Evolutionary conservation across 2,113 vertebrate genomes (phyloP), one percentile per base, ranked within the genome.

Genomic region (Ochotona princeps): DNA sequence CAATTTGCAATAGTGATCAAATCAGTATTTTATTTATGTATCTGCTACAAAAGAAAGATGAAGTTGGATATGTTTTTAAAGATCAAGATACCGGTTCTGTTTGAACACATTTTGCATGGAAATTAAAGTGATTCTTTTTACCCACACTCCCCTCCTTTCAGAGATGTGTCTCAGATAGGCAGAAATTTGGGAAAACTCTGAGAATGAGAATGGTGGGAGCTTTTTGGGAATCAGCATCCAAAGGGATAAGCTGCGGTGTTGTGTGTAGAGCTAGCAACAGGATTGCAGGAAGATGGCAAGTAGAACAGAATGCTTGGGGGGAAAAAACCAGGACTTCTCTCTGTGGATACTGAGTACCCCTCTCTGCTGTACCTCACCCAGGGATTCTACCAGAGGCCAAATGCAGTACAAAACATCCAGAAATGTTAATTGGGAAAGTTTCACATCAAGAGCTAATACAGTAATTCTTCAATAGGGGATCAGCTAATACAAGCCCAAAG

Each of bases 1-100:
- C 72, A 83, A 66, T 91, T 94, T 95, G 74, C 60, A 84, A 74
- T 67, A 92, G 78, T 91, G 89, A 95, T 94, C 65, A 83, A 86
- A 35, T 89, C 72, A 69, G 66, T 80, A 47, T 90, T 67, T 32
- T 95, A 12, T 44, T 79, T 51, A 74, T 81, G 73, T 35, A 25
- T 74, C 73, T 93, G 49, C 80, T 90, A 44, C 1, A 65, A 84
- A 94, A 84, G 74, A 84, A 94, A 84, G 74, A 89, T 11, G 57
- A 83, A 70, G 44, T 44, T 82, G 81, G 61, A 47, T 85, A 57
- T 70, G 21, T 82, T 79, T 90, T 87, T 61, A 87, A 93, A 95
- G 63, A 32, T 72, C 18, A 54, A 60, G 5, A 35, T 67, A 65
- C 21, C n/a, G 20, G n/a, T 83, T 85, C 83, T 88, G 86, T 25